Evolutionary conservation across 1,140 invertebrate genomes (phyloP).

Genomic region (Pissodes strobi): DNA sequence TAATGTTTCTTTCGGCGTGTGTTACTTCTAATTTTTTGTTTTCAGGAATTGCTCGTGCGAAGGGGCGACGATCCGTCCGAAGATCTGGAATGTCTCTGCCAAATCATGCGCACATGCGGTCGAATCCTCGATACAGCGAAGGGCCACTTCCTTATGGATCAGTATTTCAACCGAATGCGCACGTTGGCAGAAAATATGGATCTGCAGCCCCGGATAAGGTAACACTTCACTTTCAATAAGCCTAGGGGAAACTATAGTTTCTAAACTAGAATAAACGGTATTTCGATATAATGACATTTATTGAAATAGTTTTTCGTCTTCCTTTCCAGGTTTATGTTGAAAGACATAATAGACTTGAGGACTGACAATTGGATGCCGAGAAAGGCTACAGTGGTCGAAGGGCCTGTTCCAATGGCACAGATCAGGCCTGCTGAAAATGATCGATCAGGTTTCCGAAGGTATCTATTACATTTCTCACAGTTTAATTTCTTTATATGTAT

Average conservation of each 20-base stretch:
- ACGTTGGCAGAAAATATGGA: constrained; percentile 78
- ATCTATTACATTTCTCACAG: neutral
- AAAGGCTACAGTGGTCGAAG: constrained; percentile 75
- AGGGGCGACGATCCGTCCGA: constrained; percentile 74
- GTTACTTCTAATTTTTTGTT: too few relatives aligned
- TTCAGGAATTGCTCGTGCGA: constrained; percentile 79
- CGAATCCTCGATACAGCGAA: constrained; percentile 90
- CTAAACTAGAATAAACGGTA: too few relatives aligned
- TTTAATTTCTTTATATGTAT: neutral
- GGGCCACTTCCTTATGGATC: constrained; percentile 77
- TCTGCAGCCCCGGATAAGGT: constrained; percentile 87
- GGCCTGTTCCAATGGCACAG: constrained; percentile 86
- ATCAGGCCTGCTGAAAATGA: constrained; percentile 73
- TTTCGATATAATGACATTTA: too few relatives aligned
- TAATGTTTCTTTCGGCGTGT: too few relatives aligned
- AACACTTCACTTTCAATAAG: too few relatives aligned
- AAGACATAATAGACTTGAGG: constrained; percentile 89
- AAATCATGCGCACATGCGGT: constrained; percentile 97
- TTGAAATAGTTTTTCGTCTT: too few relatives aligned
- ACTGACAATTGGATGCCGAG: constrained; percentile 85
- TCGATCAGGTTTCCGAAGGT: constrained; percentile 50
- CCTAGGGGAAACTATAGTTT: too few relatives aligned
- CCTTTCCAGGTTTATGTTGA: constrained; percentile 47
- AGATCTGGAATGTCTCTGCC: constrained; percentile 97
- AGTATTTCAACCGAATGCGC: constrained; percentile 94